Base-by-base conservation (phyloP, 2,113 vertebrate species). In the Felis chaus region DNA sequence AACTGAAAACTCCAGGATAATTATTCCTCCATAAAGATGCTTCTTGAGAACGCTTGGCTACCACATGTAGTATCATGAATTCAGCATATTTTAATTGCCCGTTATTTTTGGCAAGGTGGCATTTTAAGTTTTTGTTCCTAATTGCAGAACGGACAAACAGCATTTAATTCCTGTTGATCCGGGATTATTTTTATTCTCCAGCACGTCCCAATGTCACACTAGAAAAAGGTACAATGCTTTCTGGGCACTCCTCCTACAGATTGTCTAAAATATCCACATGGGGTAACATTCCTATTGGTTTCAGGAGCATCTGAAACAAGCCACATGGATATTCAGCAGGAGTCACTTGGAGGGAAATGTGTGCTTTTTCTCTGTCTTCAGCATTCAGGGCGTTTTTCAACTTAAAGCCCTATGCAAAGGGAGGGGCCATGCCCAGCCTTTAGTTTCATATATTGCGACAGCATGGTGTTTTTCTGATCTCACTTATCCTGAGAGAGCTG, bases 51-150 rank as follows among this genome's bases (percentile, higher is more conserved):
- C 53, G 82, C 41, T 92, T 53, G 98, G 69, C 69, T 65, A 39
- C 65, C 84, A 86, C 25, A 9, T 19, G 61, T 14, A 68, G 39
- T 83, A 74, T 90, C 73, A 92, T 63, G 45, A 96, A 69, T 73
- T 83, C 14, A 1, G 79, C n/a, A 63, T 57, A 80, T 83, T 86
- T 94, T 89, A 96, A 98, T 89, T 96, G 89, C 71, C 33, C 0
- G 1, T 89, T 97, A 97, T 98, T 97, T 98, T 95, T 4, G 14
- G 96, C 84, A 96, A 92, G 83, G 63, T 97, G 87, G 76, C 81
- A 98, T 98, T 97, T 97, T 48, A 68, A 91, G 69, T 53, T 95
- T 98, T 94, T 95, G 65, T 98, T 98, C 89, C 63, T 96, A 76
- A 95, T 84, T 82, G 48, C 31, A 91, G 76, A 90, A 92, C 81